phyloP scores from a whole-genome alignment of 1,140 invertebrate species.

The Arion vulgaris region DNA sequence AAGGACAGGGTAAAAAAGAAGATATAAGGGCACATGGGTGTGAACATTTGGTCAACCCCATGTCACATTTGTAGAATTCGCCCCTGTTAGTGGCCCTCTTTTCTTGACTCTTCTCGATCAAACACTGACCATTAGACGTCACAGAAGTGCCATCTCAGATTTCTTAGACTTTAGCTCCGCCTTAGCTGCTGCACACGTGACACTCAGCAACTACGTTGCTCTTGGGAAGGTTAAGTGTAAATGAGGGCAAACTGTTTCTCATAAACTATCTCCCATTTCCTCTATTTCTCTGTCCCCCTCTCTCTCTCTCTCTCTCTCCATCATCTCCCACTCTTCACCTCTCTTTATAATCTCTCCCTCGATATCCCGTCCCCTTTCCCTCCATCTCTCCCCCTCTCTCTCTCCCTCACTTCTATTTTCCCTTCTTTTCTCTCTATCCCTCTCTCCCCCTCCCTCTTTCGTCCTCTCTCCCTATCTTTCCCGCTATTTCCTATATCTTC shows the following conservation, averaged over 20 bases:
- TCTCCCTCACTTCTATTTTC: no score
- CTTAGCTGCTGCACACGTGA: neutral
- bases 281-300: neutral
- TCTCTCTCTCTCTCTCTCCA: constrained; percentile 17
- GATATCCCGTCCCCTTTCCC: no score
- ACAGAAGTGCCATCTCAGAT: neutral
- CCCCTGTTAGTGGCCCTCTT: neutral
- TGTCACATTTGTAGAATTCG: neutral
- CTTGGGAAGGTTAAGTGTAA: neutral
- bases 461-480: no score
- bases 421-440: constrained; percentile 11
- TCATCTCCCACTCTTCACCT: neutral
- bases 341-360: no score
- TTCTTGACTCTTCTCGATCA: neutral
- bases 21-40: no score
- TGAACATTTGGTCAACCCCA: no score
- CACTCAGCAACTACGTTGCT: neutral
- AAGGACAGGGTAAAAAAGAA: no score
- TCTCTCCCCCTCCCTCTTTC: neutral
- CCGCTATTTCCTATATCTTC: no score
- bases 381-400: no score
- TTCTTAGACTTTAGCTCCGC: neutral
- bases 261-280: neutral
- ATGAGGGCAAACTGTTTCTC: no score
- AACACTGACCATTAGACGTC: neutral